phyloP scores from a whole-genome alignment of 2,888 invertebrate genomes.

The Athrips mouffetella region DNA sequence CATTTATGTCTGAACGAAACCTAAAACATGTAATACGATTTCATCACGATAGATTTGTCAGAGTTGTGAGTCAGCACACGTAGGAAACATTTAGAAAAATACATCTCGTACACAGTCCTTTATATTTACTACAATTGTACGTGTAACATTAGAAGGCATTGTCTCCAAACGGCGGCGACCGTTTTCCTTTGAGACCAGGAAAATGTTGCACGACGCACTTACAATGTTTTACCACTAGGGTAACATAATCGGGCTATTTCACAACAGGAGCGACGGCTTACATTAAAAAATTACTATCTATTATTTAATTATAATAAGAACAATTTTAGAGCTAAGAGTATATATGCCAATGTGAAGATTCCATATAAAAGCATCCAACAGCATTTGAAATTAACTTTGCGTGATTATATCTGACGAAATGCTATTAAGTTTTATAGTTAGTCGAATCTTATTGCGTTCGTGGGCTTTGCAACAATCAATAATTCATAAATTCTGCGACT shows the following conservation, averaged over 20 bases:
- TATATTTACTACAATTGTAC: conserved; percentile 21
- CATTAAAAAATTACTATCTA: conserved; percentile 36
- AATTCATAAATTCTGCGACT: too few species aligned
- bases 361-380: background rate
- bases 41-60: conserved; percentile 2
- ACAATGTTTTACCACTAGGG: conserved; percentile 14
- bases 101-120: conserved; percentile 16
- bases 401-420: background rate
- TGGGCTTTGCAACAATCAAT: too few species aligned
- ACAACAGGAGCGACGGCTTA: conserved; percentile 26
- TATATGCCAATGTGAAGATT: too few species aligned
- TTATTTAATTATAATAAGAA: too few species aligned
- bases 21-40: background rate
- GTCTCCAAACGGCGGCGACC: conserved; percentile 12
- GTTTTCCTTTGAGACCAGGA: conserved; percentile 15
- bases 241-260: conserved; percentile 27
- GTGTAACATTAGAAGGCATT: conserved; percentile 22
- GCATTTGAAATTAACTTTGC: background rate
- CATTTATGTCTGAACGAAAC: background rate
- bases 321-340: conserved; percentile 1
- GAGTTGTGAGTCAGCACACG: conserved; percentile 14
- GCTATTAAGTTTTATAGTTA: too few species aligned
- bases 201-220: conserved; percentile 16
- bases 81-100: conserved; percentile 14
- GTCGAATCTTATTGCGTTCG: too few species aligned